Percentiles rank a stretch among this genome's conserved stretches.
phyloP scores from a whole-genome alignment of 2,113 vertebrate genomes.

The Tyrannus savana region DNA sequence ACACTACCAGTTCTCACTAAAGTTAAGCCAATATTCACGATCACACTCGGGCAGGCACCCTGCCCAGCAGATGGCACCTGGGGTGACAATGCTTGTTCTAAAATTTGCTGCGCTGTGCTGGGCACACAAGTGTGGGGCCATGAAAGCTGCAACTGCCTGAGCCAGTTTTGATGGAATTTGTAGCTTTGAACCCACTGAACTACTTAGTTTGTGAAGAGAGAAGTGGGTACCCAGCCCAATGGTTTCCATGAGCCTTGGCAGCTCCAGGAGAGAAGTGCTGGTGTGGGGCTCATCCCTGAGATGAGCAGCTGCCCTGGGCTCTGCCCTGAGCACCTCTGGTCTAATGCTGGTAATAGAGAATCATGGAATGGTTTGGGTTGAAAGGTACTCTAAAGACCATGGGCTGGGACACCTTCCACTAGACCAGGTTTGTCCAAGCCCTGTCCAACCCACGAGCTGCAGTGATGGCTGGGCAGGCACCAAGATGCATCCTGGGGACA shows the following conservation, averaged over 20 bases:
- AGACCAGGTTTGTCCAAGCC: background rate
- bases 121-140: background rate
- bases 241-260: background rate
- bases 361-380: background rate
- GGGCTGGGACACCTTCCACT: background rate
- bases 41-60: rapidly evolving
- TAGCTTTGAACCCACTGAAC: background rate
- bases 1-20: background rate
- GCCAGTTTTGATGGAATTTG: rapidly evolving
- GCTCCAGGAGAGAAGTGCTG: rapidly evolving
- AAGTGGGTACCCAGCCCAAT: background rate
- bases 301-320: background rate
- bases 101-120: background rate
- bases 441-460: background rate
- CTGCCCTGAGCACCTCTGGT: background rate
- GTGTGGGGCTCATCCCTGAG: rapidly evolving
- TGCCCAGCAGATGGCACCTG: background rate
- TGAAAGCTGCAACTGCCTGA: background rate
- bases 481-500: background rate
- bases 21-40: background rate
- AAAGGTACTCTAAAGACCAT: background rate
- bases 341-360: rapidly evolving
- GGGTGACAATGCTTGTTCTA: background rate
- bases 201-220: background rate
- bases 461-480: background rate